Percentiles rank a stretch among this genome's conserved stretches.
These are phyloP conservation scores for Drosophila orena DNA, from an alignment of 1,140 invertebrate species.

Conservation along the genomic window DNA sequence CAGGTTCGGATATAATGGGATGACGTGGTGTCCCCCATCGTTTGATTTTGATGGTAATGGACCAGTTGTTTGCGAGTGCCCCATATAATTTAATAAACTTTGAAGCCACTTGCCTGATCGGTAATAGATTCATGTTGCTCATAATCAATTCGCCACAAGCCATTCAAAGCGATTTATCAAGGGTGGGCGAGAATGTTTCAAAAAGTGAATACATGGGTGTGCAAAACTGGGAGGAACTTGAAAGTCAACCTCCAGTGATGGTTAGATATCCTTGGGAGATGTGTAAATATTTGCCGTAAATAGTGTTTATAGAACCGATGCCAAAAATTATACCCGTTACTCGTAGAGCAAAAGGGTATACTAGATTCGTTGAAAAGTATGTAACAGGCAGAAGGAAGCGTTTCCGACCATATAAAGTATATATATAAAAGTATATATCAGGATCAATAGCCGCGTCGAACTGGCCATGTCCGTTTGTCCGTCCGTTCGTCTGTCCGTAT, in stretches of 20 bases:
- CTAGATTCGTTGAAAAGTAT: no score
- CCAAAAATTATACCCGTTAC: no score
- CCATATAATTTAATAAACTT: conserved; percentile 36
- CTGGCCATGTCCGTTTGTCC: no score
- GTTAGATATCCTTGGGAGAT: not conserved
- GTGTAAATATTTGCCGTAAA: not conserved
- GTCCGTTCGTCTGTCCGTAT: no score
- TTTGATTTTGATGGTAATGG: conserved; percentile 17
- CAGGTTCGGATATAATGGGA: conserved; percentile 34
- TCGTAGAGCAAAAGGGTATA: no score
- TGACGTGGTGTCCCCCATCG: conserved; percentile 15
- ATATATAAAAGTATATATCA: no score
- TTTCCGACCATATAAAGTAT: no score
- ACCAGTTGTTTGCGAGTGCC: conserved; percentile 23
- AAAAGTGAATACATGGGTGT: not conserved
- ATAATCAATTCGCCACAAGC: conserved; percentile 15
- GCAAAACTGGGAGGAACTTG: not conserved
- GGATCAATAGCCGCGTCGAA: no score
- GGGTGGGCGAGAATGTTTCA: not conserved
- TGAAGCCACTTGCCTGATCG: conserved; percentile 19
- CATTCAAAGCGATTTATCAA: conserved; percentile 2
- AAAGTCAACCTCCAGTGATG: not conserved
- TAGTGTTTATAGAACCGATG: no score
- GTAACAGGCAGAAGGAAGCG: no score
- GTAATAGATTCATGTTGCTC: conserved; percentile 36